These are phyloP conservation scores for Pseudotriccus pelzelni DNA, from an alignment of 2,797 vertebrate species.

Conservation along the genomic window DNA sequence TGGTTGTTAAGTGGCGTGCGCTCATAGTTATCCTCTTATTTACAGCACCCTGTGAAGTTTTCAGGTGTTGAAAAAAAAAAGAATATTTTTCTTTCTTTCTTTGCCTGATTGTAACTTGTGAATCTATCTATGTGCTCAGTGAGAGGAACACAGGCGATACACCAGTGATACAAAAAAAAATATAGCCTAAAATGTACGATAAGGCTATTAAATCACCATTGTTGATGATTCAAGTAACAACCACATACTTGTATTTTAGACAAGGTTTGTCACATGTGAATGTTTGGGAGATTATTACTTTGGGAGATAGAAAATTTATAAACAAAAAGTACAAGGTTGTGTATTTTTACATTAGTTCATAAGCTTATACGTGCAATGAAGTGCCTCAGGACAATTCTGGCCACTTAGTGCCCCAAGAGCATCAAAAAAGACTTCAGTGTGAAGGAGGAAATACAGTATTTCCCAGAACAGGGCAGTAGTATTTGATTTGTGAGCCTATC, in stretches of 20 bases:
- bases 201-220: not conserved
- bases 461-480: not conserved
- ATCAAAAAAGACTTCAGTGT: not conserved
- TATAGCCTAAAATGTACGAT: not conserved
- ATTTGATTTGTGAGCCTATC: not conserved
- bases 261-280: not conserved
- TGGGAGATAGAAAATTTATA: not conserved
- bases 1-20: not conserved
- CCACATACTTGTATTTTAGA: not conserved
- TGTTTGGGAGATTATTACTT: not conserved
- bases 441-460: not conserved
- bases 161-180: not conserved
- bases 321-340: not conserved
- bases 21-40: not conserved
- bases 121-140: not conserved
- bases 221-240: not conserved
- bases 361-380: not conserved
- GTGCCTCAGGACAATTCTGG: not conserved
- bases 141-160: not conserved
- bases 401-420: not conserved
- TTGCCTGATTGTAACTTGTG: not conserved
- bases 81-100: not conserved
- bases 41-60: not conserved
- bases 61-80: not conserved
- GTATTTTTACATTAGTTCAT: not conserved